These are phyloP conservation scores for Hapalemur alaotrensis DNA, from an alignment of 2,797 vertebrate species.

Conservation along the genomic window DNA sequence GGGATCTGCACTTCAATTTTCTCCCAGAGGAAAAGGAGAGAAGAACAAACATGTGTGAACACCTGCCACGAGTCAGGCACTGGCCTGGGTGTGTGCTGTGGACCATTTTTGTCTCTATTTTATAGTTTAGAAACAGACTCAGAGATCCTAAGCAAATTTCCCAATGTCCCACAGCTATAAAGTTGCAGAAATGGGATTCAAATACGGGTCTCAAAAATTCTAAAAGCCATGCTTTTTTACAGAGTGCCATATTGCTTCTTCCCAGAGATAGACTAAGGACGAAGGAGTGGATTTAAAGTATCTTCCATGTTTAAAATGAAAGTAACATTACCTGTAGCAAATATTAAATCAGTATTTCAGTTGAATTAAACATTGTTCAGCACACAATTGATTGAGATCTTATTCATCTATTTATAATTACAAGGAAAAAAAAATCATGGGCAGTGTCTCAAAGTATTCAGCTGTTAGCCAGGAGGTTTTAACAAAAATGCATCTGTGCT, in stretches of 20 bases:
- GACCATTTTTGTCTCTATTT: background rate
- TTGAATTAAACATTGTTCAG: background rate
- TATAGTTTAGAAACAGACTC: background rate
- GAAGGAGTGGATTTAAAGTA: background rate
- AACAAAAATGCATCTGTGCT: background rate
- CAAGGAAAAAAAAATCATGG: background rate
- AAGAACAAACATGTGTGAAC: background rate
- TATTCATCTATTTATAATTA: background rate
- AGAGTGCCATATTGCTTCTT: background rate
- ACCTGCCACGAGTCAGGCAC: accelerated
- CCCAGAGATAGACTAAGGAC: background rate
- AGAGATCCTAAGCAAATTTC: background rate
- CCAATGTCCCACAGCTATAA: background rate
- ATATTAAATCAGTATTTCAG: background rate
- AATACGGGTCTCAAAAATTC: background rate
- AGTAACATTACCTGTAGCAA: background rate
- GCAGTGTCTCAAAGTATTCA: background rate
- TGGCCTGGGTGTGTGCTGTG: accelerated
- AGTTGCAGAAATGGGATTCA: background rate
- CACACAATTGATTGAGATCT: background rate
- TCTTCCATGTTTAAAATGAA: background rate
- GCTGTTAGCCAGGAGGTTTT: background rate
- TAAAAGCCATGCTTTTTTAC: background rate
- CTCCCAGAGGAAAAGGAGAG: background rate
- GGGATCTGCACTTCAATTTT: background rate